Base-by-base conservation (phyloP, 2,888 invertebrate genomes). In the Mystacides longicornis region DNA sequence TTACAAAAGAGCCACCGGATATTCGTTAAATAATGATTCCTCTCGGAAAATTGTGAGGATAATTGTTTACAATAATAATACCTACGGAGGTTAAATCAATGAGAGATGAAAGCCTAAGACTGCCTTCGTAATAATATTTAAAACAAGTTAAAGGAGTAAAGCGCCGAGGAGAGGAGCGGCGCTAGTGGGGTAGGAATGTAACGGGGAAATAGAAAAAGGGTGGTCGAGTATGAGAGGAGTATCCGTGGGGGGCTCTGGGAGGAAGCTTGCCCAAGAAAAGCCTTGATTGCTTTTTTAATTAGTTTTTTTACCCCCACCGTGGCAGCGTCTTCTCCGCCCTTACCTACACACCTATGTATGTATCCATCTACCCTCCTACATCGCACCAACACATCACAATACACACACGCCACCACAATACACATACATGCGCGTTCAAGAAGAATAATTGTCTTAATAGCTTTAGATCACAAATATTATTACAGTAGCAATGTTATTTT, bases 241-340 rank as follows among this genome's bases (percentile, higher is more conserved):
- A 46, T 19, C 19, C 48, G 55, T 46, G 23, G 48, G 47, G 56
- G 51, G 55, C 31, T 48, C 42, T 45, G 54, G 56, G 49, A 46
- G 59, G 59, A 52, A 57, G 59, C 52, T 57, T 53, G 55, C 58
- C 58, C 60, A 60, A 60, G 60, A 60, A 58, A 60, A 60, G 60
- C 60, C 60, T 60, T 60, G 60, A 60, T 60, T 60, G 60, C 60
- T 60, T 60, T 60, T 60, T 60, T 60, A 60, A 60, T 60, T 60
- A 60, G 60, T 60, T 60, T 60, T 60, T 60, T 60, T 60, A 57
- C 49, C 54, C 23, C 22, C 37, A 37, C 23, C 52, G n/a, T n/a
- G n/a, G n/a, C 50, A 57, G 56, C 52, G 48, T 55, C 57, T 54
- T 55, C 55, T 50, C 54, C 42, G 49, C 54, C 4, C 20, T 45